Conservation (phyloP, 53 echinoderm and acorn worm species). For the Henricia sp. region DNA sequence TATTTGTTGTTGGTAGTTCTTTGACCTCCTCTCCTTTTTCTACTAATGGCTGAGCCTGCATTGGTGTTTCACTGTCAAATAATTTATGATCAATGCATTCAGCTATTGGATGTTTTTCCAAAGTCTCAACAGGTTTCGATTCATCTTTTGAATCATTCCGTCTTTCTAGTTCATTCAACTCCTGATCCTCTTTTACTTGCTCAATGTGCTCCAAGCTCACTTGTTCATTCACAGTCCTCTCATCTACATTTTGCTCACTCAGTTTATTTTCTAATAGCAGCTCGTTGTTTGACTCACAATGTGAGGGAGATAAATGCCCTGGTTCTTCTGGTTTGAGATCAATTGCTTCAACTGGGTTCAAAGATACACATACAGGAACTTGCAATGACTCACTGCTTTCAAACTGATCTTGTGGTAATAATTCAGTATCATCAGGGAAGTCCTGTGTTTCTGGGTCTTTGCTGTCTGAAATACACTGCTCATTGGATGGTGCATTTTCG, state of each 20-base stretch:
- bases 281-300: background rate
- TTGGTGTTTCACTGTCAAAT: background rate
- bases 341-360: background rate
- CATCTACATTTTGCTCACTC: background rate
- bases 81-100: conserved; percentile 1
- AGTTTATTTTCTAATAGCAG: background rate
- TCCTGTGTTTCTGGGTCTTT: background rate
- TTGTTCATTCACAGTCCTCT: background rate
- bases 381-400: background rate
- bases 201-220: background rate
- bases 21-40: background rate
- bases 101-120: conserved; percentile 1
- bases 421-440: background rate
- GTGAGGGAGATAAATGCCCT: background rate
- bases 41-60: background rate
- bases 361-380: background rate
- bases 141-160: conserved; percentile 2
- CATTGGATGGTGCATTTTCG: background rate
- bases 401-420: background rate
- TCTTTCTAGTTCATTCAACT: background rate
- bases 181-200: background rate
- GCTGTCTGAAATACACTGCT: background rate
- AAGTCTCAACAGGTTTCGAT: background rate
- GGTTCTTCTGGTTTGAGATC: background rate
- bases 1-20: background rate